Conservation (phyloP, 2,888 invertebrate species). For the Aproaerema taeniolella region DNA sequence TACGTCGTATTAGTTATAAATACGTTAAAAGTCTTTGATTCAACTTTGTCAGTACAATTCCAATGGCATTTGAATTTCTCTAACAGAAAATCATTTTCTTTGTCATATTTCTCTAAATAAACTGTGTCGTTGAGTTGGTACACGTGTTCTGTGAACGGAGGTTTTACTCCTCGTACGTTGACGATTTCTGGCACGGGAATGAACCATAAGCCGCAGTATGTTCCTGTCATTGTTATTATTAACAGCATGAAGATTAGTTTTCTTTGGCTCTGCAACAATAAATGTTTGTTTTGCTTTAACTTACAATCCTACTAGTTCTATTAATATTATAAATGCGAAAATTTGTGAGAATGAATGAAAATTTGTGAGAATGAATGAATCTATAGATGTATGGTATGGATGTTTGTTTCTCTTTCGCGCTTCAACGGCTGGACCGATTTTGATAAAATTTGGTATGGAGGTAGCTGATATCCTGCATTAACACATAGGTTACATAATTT, state of each 20-base stretch:
- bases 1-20: slow-evolving; percentile 48
- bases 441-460: no score
- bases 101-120: slow-evolving; percentile 34
- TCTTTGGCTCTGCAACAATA: slow-evolving; percentile 68
- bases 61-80: slow-evolving; percentile 58
- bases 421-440: no score
- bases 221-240: slow-evolving; percentile 80
- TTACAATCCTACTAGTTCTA: no score
- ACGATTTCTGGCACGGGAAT: slow-evolving; percentile 64
- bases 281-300: no score
- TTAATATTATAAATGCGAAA: no score
- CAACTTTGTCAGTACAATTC: slow-evolving; percentile 40
- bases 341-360: no score
- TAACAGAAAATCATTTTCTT: slow-evolving; percentile 25
- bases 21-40: slow-evolving; percentile 36
- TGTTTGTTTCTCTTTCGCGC: no score
- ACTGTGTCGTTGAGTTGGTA: slow-evolving; percentile 59
- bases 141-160: slow-evolving; percentile 44
- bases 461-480: no score
- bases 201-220: slow-evolving; percentile 84
- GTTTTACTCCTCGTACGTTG: no score
- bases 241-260: slow-evolving; percentile 84
- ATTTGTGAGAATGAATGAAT: no score
- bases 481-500: no score
- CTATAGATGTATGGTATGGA: no score